Conservation (phyloP, 2,888 invertebrate genomes). For the Gasteruption jaculator region DNA sequence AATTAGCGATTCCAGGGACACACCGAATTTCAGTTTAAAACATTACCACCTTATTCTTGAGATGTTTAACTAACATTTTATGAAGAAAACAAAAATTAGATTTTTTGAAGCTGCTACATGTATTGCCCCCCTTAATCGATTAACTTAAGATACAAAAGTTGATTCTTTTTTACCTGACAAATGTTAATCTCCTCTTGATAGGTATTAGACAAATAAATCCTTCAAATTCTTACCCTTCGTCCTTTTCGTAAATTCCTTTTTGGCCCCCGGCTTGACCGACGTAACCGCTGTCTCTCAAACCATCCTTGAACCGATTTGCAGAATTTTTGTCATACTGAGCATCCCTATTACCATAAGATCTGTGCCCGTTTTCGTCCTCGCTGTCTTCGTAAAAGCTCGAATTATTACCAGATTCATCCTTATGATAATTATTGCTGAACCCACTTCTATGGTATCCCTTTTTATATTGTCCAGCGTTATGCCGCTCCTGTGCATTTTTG, state of each 20-base stretch:
- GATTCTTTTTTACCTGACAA: too few relatives aligned
- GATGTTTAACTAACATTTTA: too few relatives aligned
- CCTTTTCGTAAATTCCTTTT: conserved; percentile 25
- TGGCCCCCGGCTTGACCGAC: conserved; percentile 17
- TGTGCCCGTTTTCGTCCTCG: conserved; percentile 51
- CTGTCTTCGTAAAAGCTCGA: conserved; percentile 67
- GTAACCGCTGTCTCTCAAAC: conserved; percentile 22
- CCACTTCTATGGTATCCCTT: conserved; percentile 69
- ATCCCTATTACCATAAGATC: conserved; percentile 39
- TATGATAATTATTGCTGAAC: conserved; percentile 66
- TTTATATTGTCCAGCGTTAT: conserved; percentile 52
- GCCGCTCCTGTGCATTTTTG: conserved; percentile 26
- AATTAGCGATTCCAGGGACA: too few relatives aligned
- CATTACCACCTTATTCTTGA: too few relatives aligned
- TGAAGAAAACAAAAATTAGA: too few relatives aligned
- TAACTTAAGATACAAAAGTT: too few relatives aligned
- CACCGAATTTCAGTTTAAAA: too few relatives aligned
- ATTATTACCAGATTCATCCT: conserved; percentile 67
- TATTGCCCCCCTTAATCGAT: too few relatives aligned
- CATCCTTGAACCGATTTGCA: conserved; percentile 28
- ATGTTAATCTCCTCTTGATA: too few relatives aligned
- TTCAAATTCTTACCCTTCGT: conserved; percentile 26
- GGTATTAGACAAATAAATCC: too few relatives aligned
- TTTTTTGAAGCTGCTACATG: too few relatives aligned
- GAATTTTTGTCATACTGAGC: conserved; percentile 37